A percentile compares a stretch with the other conserved stretches of the same genome.
phyloP scores from a whole-genome alignment of 2,797 vertebrate species.

The Chanos chanos region DNA sequence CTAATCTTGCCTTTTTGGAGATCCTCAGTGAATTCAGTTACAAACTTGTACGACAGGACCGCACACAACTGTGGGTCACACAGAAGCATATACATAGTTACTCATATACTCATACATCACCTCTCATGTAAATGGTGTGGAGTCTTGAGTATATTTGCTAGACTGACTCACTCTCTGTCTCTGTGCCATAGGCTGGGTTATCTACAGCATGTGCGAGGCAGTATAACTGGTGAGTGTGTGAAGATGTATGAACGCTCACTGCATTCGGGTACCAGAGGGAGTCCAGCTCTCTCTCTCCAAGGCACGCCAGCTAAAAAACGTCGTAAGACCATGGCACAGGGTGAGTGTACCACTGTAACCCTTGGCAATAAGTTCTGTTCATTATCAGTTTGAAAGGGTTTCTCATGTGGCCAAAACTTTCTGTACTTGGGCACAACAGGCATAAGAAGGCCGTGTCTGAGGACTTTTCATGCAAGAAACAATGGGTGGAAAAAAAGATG shows the following conservation, averaged over 20 bases:
- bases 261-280: slow-evolving; percentile 6
- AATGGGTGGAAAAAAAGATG: too few relatives aligned
- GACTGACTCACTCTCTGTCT: not conserved
- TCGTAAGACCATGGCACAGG: slow-evolving; percentile 7
- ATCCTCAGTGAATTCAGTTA: slow-evolving; percentile 86
- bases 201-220: slow-evolving; percentile 9
- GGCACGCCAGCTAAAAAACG: slow-evolving; percentile 30
- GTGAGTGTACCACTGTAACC: not conserved
- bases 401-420: too few relatives aligned
- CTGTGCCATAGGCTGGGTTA: slow-evolving; percentile 11
- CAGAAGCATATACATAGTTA: not conserved
- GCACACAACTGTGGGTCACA: slow-evolving; percentile 74
- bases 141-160: not conserved
- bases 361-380: not conserved
- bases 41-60: slow-evolving; percentile 77
- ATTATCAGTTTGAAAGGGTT: too few relatives aligned
- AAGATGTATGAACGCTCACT: slow-evolving; percentile 40
- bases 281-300: not conserved
- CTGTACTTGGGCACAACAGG: too few relatives aligned
- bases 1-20: slow-evolving; percentile 79
- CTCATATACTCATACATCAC: not conserved
- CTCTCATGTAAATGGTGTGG: not conserved
- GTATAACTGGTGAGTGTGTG: not conserved
- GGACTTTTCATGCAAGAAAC: too few relatives aligned
- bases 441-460: too few relatives aligned